Base-by-base conservation (phyloP, 2,113 vertebrate species). In the Scatophagus argus region DNA sequence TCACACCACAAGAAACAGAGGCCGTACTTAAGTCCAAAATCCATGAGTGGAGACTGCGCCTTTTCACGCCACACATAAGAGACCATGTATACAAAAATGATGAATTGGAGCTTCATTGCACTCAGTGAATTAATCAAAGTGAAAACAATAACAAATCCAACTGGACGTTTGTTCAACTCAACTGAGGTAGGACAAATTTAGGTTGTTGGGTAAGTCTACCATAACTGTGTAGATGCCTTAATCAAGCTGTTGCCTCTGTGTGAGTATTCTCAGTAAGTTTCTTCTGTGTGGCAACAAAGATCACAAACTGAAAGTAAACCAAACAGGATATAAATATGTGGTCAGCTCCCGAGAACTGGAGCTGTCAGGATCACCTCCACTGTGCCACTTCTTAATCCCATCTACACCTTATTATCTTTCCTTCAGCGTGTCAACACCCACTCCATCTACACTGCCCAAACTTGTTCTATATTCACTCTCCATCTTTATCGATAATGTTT, bases 1-100 rank as follows among this genome's bases (percentile, higher is more conserved):
- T 68, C 56, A 25, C 43, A 52, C 7, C 8, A 6, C 13, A n/a
- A 9, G 61, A n/a, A 46, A 65, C 29, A 34, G 36, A 16, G 16
- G 1, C 29, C 21, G 16, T 29, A 11, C 21, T 36, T 11, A 21
- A 62, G 10, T 5, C n/a, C 9, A n/a, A 9, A 55, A 29, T 21
- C 39, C 0, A 19, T 58, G 21, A 54, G 8, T 10, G 12, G n/a
- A 49, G 43, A 72, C 51, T 58, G 60, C 29, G 52, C 29, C 29
- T 65, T 75, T 75, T 56, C 32, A 43, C 17, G n/a, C 49, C 49
- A 46, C 52, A 29, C 10, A 13, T 65, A 34, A 21, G 11, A 77
- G 21, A 62, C 59, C 14, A 23, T 52, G 27, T 41, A 68, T 46
- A 27, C 54, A 51, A 29, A 47, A 31, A 47, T 73, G 11, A 62